A percentile compares a stretch with the other conserved stretches of the same genome.
Conservation (phyloP, 2,113 vertebrate genomes). For the Aspiorhynchus laticeps region DNA sequence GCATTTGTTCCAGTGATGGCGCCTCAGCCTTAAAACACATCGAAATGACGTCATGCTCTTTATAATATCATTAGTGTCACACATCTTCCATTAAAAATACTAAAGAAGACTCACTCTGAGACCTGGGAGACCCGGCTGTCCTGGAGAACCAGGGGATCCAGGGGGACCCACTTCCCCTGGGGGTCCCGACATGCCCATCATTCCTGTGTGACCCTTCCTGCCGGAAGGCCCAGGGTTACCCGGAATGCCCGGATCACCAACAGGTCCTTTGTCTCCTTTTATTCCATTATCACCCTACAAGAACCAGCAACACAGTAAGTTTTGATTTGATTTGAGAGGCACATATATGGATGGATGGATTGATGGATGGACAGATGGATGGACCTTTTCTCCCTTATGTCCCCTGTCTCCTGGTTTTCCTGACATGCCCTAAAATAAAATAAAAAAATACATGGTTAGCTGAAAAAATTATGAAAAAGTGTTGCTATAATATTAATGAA, state of each 20-base stretch:
- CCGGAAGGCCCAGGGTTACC: conserved; percentile 87
- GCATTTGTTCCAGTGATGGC: conserved; percentile 87
- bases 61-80: neutral
- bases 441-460: conserved; percentile 1
- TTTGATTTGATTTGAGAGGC: neutral
- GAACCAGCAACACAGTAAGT: conserved; percentile 33
- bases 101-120: conserved; percentile 76
- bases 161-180: conserved; percentile 84
- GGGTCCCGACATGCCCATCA: conserved; percentile 91
- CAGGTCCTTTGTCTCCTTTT: conserved; percentile 89
- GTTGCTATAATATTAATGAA: neutral
- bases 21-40: conserved; percentile 82
- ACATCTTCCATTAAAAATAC: neutral
- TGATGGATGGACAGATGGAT: conserved; percentile 25
- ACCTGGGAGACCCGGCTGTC: conserved; percentile 90
- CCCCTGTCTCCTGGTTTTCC: conserved; percentile 87
- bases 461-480: neutral
- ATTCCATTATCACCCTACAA: conserved; percentile 84
- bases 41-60: neutral
- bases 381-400: conserved; percentile 87
- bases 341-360: neutral
- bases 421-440: conserved; percentile 78
- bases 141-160: conserved; percentile 85
- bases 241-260: conserved; percentile 83
- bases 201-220: conserved; percentile 90